A percentile compares a stretch with the other conserved stretches of the same genome.
These are phyloP conservation scores for Sebastes baramenuke DNA, from an alignment of 2,797 vertebrate species.

Conservation along the genomic window DNA sequence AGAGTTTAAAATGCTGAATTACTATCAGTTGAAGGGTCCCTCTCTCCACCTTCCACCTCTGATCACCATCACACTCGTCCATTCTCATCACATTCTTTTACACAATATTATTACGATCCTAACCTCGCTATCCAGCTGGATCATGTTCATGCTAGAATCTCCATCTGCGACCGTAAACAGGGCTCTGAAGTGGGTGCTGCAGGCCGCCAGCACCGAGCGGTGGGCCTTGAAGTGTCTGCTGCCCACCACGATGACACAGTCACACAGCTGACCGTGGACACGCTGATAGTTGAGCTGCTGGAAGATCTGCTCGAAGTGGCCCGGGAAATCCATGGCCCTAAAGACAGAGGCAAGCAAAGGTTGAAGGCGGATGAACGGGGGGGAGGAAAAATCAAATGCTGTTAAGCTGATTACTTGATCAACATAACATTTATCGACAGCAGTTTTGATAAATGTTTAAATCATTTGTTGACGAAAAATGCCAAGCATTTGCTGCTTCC, in stretches of 20 bases:
- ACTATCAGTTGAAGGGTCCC: background rate
- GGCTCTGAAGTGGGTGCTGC: slow-evolving; percentile 97
- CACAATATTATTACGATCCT: background rate
- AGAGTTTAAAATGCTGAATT: background rate
- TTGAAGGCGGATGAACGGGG: accelerated
- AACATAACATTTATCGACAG: background rate
- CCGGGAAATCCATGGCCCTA: slow-evolving; percentile 94
- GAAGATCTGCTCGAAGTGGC: slow-evolving; percentile 98
- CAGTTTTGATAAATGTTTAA: background rate
- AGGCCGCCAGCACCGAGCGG: slow-evolving; percentile 94
- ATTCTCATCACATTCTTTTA: background rate
- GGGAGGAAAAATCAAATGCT: background rate
- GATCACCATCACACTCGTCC: background rate
- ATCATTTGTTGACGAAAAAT: background rate
- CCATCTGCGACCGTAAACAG: slow-evolving; percentile 95
- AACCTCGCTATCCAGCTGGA: slow-evolving; percentile 96
- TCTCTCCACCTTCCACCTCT: background rate
- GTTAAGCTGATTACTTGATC: background rate
- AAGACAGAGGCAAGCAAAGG: background rate
- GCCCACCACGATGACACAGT: slow-evolving; percentile 96
- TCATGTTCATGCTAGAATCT: slow-evolving; percentile 95
- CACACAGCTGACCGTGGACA: slow-evolving; percentile 95
- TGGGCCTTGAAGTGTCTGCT: slow-evolving; percentile 97
- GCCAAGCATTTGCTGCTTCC: background rate
- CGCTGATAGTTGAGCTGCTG: slow-evolving; percentile 98